Conservation (phyloP, 2,113 vertebrate genomes). For the Felis chaus region DNA sequence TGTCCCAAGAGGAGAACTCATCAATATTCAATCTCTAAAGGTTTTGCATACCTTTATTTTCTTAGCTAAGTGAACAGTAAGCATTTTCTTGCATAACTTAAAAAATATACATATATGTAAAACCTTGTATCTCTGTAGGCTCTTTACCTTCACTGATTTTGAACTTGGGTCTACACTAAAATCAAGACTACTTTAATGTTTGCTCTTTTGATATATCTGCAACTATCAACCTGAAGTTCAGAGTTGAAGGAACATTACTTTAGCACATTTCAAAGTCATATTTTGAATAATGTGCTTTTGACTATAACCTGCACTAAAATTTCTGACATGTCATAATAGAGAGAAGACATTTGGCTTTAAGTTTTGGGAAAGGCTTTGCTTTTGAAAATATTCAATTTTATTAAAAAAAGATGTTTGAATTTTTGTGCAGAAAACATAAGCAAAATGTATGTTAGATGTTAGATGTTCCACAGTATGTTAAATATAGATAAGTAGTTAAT, state of each 20-base stretch:
- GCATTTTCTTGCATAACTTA: constrained; percentile 5
- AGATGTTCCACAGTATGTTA: background rate
- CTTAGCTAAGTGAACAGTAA: constrained; percentile 8
- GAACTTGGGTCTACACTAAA: background rate
- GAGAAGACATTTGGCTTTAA: background rate
- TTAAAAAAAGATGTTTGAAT: background rate
- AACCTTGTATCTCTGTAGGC: background rate
- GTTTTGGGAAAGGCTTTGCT: background rate
- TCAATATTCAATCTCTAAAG: constrained; percentile 42
- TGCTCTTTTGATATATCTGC: background rate
- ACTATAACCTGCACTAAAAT: background rate
- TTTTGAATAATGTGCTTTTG: constrained; percentile 1
- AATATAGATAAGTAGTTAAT: background rate
- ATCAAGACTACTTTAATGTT: background rate
- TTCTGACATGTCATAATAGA: background rate
- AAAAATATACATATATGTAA: background rate
- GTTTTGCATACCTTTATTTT: background rate
- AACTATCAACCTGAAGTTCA: background rate
- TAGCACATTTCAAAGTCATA: background rate
- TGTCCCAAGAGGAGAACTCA: background rate
- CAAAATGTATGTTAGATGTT: background rate
- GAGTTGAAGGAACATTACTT: background rate
- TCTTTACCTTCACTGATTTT: background rate
- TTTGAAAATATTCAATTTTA: background rate
- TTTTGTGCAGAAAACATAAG: constrained; percentile 17